Conservation (phyloP, 2,797 vertebrate species). For the Trachurus trachurus region DNA sequence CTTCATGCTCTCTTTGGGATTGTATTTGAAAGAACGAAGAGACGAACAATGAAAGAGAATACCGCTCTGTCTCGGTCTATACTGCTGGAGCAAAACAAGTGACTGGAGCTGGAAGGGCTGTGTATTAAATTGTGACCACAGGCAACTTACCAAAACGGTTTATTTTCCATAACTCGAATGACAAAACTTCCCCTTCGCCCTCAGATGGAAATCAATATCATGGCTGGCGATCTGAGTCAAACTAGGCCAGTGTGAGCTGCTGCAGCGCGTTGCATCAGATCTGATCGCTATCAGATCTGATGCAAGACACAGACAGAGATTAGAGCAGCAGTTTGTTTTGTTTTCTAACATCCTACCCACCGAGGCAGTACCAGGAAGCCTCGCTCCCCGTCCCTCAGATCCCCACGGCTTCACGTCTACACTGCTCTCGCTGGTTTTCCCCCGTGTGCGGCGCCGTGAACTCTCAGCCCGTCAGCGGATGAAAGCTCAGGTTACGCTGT, state of each 20-base stretch:
- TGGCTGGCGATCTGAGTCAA: constrained; percentile 60
- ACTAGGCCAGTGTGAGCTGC: constrained; percentile 47
- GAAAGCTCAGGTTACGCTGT: constrained; percentile 29
- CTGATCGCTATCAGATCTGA: constrained; percentile 46
- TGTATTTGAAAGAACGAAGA: constrained; percentile 27
- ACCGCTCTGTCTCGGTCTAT: constrained; percentile 20
- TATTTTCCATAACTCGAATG: constrained; percentile 62
- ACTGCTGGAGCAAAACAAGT: constrained; percentile 35
- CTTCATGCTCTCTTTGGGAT: constrained; percentile 13
- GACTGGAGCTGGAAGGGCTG: constrained; percentile 26
- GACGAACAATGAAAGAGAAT: constrained; percentile 19
- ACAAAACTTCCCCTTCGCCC: constrained; percentile 49
- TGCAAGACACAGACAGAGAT: no score
- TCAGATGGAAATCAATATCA: constrained; percentile 59
- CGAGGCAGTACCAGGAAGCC: constrained; percentile 24
- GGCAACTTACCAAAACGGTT: constrained; percentile 48
- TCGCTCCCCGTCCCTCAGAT: constrained; percentile 30
- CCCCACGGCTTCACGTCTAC: constrained; percentile 44
- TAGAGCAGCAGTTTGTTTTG: no score
- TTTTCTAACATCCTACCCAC: constrained; percentile 27
- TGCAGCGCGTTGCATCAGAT: constrained; percentile 34
- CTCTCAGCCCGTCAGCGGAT: constrained; percentile 29
- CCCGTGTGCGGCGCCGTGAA: constrained; percentile 18
- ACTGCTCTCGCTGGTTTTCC: constrained; percentile 42
- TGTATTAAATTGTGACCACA: constrained; percentile 45